A percentile compares a stretch with the other conserved stretches of the same genome.
These are phyloP conservation scores for Acanthosoma haemorrhoidale DNA, from an alignment of 2,888 invertebrate genomes.

Conservation along the genomic window DNA sequence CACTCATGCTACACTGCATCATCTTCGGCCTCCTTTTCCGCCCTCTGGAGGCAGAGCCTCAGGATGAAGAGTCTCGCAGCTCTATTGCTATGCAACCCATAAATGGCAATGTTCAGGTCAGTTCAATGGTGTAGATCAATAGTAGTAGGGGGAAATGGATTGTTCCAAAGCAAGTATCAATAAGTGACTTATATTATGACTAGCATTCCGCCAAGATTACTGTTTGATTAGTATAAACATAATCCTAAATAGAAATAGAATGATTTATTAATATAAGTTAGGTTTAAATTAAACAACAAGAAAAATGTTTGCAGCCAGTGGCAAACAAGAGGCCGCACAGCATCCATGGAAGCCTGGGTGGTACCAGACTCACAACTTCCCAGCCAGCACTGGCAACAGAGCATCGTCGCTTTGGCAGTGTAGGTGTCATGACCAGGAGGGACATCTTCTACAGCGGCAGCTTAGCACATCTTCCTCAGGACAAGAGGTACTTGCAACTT, in stretches of 20 bases:
- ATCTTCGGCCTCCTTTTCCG: slow-evolving; percentile 87
- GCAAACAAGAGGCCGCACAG: slow-evolving; percentile 41
- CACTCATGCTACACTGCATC: slow-evolving; percentile 77
- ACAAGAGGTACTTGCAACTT: slow-evolving; percentile 41
- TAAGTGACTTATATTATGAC: no score
- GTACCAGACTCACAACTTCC: slow-evolving; percentile 58
- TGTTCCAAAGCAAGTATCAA: no score
- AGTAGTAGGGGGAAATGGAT: no score
- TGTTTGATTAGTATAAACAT: no score
- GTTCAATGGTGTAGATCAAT: background rate
- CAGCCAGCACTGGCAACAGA: slow-evolving; percentile 61
- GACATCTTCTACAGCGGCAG: slow-evolving; percentile 87
- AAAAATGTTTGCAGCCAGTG: background rate
- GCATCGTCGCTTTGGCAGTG: slow-evolving; percentile 42
- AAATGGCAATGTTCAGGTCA: slow-evolving; percentile 16
- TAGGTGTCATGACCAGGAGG: slow-evolving; percentile 73
- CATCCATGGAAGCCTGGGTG: slow-evolving; percentile 37
- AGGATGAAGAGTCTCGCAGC: slow-evolving; percentile 30
- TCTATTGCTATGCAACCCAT: slow-evolving; percentile 31
- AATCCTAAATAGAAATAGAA: no score
- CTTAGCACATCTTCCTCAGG: slow-evolving; percentile 50
- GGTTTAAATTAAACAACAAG: no score
- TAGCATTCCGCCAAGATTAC: no score
- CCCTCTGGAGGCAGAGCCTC: slow-evolving; percentile 56
- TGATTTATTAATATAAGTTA: no score